Base-by-base conservation (phyloP, 1,140 invertebrate species). In the Neelides sp. region DNA sequence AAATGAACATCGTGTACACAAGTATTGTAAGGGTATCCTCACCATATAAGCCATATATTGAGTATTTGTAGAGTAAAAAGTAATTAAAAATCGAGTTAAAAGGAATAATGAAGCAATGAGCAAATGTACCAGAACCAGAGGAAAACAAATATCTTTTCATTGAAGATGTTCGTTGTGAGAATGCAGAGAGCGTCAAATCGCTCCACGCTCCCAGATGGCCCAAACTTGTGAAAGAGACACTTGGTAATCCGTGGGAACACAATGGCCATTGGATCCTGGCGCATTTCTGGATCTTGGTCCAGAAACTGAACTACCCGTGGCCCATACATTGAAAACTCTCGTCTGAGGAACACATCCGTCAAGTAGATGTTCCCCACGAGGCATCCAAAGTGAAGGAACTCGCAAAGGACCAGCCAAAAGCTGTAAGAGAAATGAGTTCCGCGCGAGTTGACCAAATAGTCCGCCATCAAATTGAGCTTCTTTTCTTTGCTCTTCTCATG, bases 291-390 rank as follows among this genome's bases (percentile, higher is more conserved):
- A 32, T 65, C 57, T 57, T 59, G 55, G 20, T 61, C 15, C n/a
- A 22, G 5, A 27, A 51, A 59, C 23, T 58, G 47, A 28, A 66
- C 37, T 4, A 68, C 66, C 19, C 65, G 62, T 20, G 64, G 61
- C 1, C 73, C 73, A 52, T 72, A 73, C 4, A 19, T 64, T 58
- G 8, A n/a, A n/a, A n/a, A 71, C 24, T 71, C 69, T 5, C 66
- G 65, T 10, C 63, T 67, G 36, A 73, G 55, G 56, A 73, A 72
- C 4, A 58, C 50, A 46, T 75, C 68, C 28, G 71, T 65, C 13
- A 74, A 58, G 35, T 62, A 65, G 47, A 75, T 72, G 51, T 75
- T 72, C 2, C 67, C 59, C 7, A 72, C 43, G 2, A 68, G 63
- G 50, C 70, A 71, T 32, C 65, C 42, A n/a, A 71, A 55, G 42